Base-by-base conservation (phyloP, 2,888 invertebrate species). In the Xanthia icteritia region DNA sequence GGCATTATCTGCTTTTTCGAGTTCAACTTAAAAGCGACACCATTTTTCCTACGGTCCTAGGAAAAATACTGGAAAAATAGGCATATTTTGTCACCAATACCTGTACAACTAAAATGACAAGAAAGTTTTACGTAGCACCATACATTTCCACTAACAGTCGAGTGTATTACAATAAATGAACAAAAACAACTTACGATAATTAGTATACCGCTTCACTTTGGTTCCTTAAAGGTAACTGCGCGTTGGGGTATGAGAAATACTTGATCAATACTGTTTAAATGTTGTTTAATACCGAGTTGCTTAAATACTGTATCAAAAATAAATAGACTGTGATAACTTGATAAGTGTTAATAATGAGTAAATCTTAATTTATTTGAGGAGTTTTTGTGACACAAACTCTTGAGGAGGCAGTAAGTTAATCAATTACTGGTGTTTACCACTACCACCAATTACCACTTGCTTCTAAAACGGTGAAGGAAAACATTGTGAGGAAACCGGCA, bases 111-210 rank as follows among this genome's bases (percentile, higher is more conserved):
- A 79, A 66, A 75, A 77, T 39, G 67, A 60, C 67, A 77, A 70
- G 82, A 82, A 75, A 65, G 13, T 77, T 61, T 76, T 72, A 76
- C 81, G 64, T 88, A 89, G 89, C 89, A 89, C 89, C 89, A 85
- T 84, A 78, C 74, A 87, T 82, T 86, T 80, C 75, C 89, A 88
- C 89, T 87, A 88, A 88, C 87, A 82, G 83, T 81, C 42, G 83
- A 86, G 86, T 72, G 77, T 76, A 79, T 80, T 69, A 82, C 45
- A 81, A 69, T 56, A 79, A 73, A 65, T 54, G 1, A 79, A 76
- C 15, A 51, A 73, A 74, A 71, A 69, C 5, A n/a, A 74, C 54
- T 72, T 77, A 76, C 6, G 17, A 48, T 54, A 70, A 6, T 64
- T 64, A 36, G 45, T 17, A 56, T 54, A 71, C 61, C 27, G 51